phyloP scores from a whole-genome alignment of 2,113 vertebrate genomes.

The Mugil cephalus region DNA sequence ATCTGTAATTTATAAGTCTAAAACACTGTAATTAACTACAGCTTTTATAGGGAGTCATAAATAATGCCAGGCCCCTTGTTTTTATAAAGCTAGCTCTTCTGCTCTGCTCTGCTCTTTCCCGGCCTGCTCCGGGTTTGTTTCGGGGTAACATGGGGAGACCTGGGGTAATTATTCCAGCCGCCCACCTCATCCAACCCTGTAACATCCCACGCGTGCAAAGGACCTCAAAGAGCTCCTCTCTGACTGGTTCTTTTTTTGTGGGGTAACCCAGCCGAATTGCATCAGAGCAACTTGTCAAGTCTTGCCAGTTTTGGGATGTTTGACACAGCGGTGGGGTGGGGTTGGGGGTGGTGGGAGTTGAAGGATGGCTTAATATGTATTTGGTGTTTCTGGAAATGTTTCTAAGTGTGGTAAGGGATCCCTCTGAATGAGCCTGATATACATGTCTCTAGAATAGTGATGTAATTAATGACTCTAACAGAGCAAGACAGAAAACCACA shows the following conservation, averaged over 20 bases:
- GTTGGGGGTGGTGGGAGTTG: no score
- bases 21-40: slow-evolving; percentile 86
- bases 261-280: slow-evolving; percentile 61
- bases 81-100: slow-evolving; percentile 63
- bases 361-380: slow-evolving; percentile 42
- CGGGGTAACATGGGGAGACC: slow-evolving; percentile 57
- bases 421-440: slow-evolving; percentile 75
- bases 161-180: slow-evolving; percentile 57
- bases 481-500: slow-evolving; percentile 75
- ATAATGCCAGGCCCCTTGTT: slow-evolving; percentile 79
- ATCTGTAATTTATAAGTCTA: slow-evolving; percentile 88
- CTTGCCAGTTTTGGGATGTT: slow-evolving; percentile 61
- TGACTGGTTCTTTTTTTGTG: slow-evolving; percentile 55
- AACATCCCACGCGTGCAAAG: slow-evolving; percentile 31
- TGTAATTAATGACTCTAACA: slow-evolving; percentile 86
- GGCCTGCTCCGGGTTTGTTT: slow-evolving; percentile 57
- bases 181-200: slow-evolving; percentile 51
- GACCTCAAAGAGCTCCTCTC: slow-evolving; percentile 45
- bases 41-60: slow-evolving; percentile 85
- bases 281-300: slow-evolving; percentile 59
- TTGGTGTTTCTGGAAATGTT: slow-evolving; percentile 74
- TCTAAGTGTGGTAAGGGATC: slow-evolving; percentile 69
- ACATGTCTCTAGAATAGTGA: slow-evolving; percentile 79
- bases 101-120: slow-evolving; percentile 54
- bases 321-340: slow-evolving; percentile 10